Conservation (phyloP, 1,140 invertebrate genomes). For the Aphis gossypii region DNA sequence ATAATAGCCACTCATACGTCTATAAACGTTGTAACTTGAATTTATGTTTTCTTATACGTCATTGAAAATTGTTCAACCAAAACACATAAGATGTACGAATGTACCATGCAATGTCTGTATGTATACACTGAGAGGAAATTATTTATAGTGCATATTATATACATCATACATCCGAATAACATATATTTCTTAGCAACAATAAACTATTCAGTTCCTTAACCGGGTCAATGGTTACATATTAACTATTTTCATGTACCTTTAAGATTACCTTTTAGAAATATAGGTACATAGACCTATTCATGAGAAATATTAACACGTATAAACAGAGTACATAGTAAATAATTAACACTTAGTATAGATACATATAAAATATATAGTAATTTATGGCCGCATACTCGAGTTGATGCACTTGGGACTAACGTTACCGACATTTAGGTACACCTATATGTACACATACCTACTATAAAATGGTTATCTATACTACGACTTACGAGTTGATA, state of each 20-base stretch:
- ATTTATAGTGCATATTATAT: not conserved
- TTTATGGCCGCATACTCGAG: not conserved
- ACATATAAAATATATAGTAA: not conserved
- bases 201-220: slow-evolving; percentile 11
- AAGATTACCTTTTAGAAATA: not conserved
- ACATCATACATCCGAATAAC: not conserved
- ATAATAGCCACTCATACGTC: not conserved
- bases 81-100: not conserved
- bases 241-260: not conserved
- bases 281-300: not conserved
- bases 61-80: slow-evolving; percentile 14
- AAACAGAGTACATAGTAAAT: not conserved
- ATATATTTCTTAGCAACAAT: slow-evolving; percentile 12
- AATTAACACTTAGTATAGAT: not conserved
- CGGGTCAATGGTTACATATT: slow-evolving; percentile 19
- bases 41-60: not conserved
- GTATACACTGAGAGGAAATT: not conserved
- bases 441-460: not conserved
- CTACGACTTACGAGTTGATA: not conserved
- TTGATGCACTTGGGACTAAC: not conserved
- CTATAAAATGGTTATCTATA: not conserved
- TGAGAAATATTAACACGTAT: not conserved
- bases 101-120: not conserved
- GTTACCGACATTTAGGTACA: not conserved
- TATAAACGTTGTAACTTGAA: not conserved